Evolutionary conservation across 2,113 vertebrate genomes (phyloP).

Genomic region (Cololabis saira): DNA sequence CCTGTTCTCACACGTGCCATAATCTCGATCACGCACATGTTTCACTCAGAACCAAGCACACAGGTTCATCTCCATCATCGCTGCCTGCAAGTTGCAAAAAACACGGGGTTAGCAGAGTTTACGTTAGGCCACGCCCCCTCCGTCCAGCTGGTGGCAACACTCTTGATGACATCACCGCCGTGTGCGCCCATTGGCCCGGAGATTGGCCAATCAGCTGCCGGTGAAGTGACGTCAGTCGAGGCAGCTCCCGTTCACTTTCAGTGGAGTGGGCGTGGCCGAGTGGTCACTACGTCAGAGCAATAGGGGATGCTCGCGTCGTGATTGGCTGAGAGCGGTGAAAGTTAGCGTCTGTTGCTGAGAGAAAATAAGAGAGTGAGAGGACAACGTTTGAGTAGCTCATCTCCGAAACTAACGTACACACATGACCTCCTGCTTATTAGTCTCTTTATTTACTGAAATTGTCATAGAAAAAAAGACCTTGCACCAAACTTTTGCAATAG

Average conservation of each 20-base stretch:
- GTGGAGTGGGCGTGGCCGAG: slow-evolving; percentile 67
- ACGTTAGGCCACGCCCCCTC: slow-evolving; percentile 81
- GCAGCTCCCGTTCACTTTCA: slow-evolving; percentile 65
- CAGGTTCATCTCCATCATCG: slow-evolving; percentile 24
- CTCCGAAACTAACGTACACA: slow-evolving; percentile 24
- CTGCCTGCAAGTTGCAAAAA: slow-evolving; percentile 66
- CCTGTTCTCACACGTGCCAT: slow-evolving; percentile 4
- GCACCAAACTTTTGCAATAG: background rate
- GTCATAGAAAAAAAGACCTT: background rate
- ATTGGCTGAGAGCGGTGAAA: slow-evolving; percentile 77
- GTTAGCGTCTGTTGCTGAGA: slow-evolving; percentile 88
- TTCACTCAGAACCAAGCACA: slow-evolving; percentile 6
- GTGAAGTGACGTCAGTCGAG: slow-evolving; percentile 78
- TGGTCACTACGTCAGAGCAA: slow-evolving; percentile 66
- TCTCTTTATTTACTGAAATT: background rate
- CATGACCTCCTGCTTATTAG: background rate
- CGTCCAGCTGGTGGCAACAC: slow-evolving; percentile 89
- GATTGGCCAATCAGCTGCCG: slow-evolving; percentile 73
- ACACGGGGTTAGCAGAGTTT: slow-evolving; percentile 80
- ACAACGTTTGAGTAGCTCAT: background rate
- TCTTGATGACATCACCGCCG: slow-evolving; percentile 82
- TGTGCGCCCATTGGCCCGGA: slow-evolving; percentile 73
- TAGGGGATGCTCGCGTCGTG: slow-evolving; percentile 30
- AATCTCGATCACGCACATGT: slow-evolving; percentile 18
- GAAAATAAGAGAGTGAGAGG: slow-evolving; percentile 67